These are phyloP conservation scores for Trissoscelio sp. DNA, from an alignment of 2,888 invertebrate species.

Conservation along the genomic window DNA sequence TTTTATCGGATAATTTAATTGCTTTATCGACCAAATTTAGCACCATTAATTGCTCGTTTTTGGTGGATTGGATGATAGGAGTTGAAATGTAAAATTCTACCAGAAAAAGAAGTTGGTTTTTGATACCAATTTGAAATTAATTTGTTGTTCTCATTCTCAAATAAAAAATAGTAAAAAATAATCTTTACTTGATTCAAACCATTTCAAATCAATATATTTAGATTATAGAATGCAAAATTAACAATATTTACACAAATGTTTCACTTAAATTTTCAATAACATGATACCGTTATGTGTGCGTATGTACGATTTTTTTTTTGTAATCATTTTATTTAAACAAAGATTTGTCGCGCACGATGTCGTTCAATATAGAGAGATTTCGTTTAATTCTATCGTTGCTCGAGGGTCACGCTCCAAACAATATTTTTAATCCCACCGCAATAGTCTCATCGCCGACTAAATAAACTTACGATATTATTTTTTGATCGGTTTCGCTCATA, in stretches of 20 bases:
- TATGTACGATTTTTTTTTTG: constrained; percentile 16
- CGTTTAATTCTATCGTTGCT: constrained; percentile 78
- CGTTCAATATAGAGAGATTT: constrained; percentile 48
- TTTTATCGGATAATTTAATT: too few species aligned
- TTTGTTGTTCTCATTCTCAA: too few species aligned
- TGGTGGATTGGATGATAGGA: too few species aligned
- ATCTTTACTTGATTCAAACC: too few species aligned
- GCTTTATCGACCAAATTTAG: too few species aligned
- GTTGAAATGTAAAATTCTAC: too few species aligned
- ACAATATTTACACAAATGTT: background rate
- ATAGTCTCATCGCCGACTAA: constrained; percentile 75
- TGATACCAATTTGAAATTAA: too few species aligned
- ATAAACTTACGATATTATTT: constrained; percentile 82
- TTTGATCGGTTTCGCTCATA: constrained; percentile 78
- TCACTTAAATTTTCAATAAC: background rate
- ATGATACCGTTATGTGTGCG: background rate
- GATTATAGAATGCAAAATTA: too few species aligned
- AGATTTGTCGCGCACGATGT: constrained; percentile 15
- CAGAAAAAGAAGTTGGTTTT: too few species aligned
- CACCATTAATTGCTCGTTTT: too few species aligned
- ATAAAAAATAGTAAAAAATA: too few species aligned
- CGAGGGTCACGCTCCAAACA: constrained; percentile 81
- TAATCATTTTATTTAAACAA: constrained; percentile 56
- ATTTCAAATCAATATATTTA: background rate
- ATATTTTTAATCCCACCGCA: constrained; percentile 82